Evolutionary conservation across 92 coral and sea anemone genomes (phyloP).

Genomic region (Umimayanthus kanabou): DNA sequence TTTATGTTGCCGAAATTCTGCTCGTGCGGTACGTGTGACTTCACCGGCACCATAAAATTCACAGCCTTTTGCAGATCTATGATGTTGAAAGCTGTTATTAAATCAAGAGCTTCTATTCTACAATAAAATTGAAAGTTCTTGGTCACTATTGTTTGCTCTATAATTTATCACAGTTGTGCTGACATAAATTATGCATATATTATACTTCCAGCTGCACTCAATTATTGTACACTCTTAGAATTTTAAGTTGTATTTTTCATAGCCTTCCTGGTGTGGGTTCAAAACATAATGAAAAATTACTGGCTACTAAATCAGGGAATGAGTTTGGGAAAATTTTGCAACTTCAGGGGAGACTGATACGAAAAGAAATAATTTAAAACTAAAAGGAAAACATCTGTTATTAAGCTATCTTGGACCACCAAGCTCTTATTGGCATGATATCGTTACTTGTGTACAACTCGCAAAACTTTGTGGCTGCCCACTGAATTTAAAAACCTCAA

Average conservation of each 20-base stretch:
- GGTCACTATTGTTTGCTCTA: conserved; percentile 29
- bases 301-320: not conserved
- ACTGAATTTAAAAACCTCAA: not conserved
- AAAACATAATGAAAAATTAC: not conserved
- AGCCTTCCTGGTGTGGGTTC: not conserved
- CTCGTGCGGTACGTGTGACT: conserved; percentile 41
- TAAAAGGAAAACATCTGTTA: conserved; percentile 21
- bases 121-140: conserved; percentile 43
- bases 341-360: conserved; percentile 36
- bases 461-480: not conserved
- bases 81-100: conserved; percentile 2
- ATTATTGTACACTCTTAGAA: not conserved
- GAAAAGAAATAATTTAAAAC: conserved; percentile 48
- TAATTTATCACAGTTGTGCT: conserved; percentile 22
- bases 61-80: conserved; percentile 15
- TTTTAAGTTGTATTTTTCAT: not conserved
- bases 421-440: conserved; percentile 12
- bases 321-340: conserved; percentile 4
- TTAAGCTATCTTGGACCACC: not conserved
- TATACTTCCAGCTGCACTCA: not conserved
- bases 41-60: not conserved
- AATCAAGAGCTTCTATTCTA: conserved; percentile 32
- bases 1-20: not conserved
- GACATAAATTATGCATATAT: conserved; percentile 27
- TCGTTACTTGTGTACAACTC: not conserved